phyloP scores from a whole-genome alignment of 2,888 invertebrate genomes.

The Acanthacorydalis orientalis region DNA sequence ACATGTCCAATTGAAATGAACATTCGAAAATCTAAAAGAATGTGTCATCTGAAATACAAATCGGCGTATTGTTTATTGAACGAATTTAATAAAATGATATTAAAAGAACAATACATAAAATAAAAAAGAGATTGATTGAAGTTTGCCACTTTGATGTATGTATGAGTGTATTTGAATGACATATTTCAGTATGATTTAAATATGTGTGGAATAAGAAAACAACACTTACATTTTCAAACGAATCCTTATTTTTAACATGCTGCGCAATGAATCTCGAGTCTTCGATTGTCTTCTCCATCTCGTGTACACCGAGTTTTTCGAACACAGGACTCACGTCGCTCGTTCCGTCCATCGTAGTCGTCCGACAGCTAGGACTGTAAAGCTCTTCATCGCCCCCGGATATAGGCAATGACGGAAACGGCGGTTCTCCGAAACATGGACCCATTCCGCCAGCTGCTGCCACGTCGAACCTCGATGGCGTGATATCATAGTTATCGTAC shows the following conservation, averaged over 20 bases:
- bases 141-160: too few species aligned
- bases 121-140: too few species aligned
- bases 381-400: conserved; percentile 72
- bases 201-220: background rate
- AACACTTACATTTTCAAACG: conserved; percentile 77
- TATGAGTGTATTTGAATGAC: too few species aligned
- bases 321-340: conserved; percentile 60
- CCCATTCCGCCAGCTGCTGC: conserved; percentile 46
- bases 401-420: conserved; percentile 49
- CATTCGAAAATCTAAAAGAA: too few species aligned
- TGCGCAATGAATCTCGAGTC: conserved; percentile 89
- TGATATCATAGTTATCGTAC: conserved; percentile 53
- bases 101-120: too few species aligned
- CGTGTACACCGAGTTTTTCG: conserved; percentile 64
- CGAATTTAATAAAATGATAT: too few species aligned
- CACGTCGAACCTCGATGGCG: conserved; percentile 40
- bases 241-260: conserved; percentile 87
- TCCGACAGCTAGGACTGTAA: conserved; percentile 47
- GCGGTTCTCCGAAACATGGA: conserved; percentile 45
- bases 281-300: conserved; percentile 83
- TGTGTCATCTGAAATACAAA: too few species aligned
- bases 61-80: too few species aligned
- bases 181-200: too few species aligned
- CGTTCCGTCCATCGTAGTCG: conserved; percentile 33
- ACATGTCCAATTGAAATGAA: too few species aligned